Evolutionary conservation across 2,888 invertebrate species (phyloP), one percentile per base, ranked within the genome.

Genomic region (Baccha elongata): DNA sequence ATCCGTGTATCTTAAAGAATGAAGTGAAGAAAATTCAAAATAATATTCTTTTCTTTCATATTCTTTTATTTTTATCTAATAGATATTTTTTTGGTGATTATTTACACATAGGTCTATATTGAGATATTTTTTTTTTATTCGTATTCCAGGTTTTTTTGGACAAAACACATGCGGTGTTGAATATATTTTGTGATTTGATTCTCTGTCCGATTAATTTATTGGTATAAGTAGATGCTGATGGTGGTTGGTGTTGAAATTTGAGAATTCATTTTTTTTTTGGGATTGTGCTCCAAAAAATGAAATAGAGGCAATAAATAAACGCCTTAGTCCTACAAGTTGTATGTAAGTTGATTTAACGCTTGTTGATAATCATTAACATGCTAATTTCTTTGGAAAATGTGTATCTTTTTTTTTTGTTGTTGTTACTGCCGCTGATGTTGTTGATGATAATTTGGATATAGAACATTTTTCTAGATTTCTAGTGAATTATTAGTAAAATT

Each of bases 211-310:
- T 69, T 67, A 67, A 76, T 83, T 83, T 83, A 83, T 83, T 67
- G 72, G 67, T 13, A 60, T 52, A 62, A 72, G 71, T 37, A 26
- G 64, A 68, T 76, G 58, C 32, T 68, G 67, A 55, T 80, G 67
- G 53, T 79, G 83, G 78, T 60, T 73, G 62, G 83, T 78, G 83
- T 83, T 83, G 83, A 83, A 73, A 78, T 78, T 83, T 73, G 67
- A 78, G 78, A 83, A 78, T 78, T 78, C 68, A 78, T 64, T 60
- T 55, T 21, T 13, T 55, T 73, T 73, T 65, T 62, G 48, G 8
- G 32, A 44, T 29, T 42, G 76, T 68, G 83, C 78, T 78, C 83
- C 37, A 62, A 73, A 83, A 81, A 78, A 68, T 78, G 60, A 72
- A 62, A 68, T 72, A 78, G 50, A 55, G 44, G 40, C 68, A 23